Conservation (phyloP, 2,888 invertebrate genomes). For the Sisyra terminalis region DNA sequence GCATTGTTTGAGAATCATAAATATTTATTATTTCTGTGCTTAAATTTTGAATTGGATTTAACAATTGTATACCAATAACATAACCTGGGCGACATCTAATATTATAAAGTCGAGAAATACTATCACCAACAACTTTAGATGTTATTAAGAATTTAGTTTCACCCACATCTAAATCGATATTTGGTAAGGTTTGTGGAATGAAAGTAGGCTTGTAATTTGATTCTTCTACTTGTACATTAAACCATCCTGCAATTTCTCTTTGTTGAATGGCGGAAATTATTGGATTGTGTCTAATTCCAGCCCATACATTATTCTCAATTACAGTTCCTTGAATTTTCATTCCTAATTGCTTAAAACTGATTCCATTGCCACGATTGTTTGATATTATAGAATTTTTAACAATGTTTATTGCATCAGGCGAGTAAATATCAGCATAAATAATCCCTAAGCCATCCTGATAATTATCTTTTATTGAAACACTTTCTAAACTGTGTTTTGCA, state of each 20-base stretch:
- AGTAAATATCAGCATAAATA: constrained; percentile 85
- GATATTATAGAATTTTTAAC: constrained; percentile 73
- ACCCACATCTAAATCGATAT: constrained; percentile 48
- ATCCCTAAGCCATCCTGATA: constrained; percentile 87
- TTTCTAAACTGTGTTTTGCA: constrained; percentile 66
- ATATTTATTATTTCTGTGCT: constrained; percentile 72
- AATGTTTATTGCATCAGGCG: constrained; percentile 63
- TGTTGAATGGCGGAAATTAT: constrained; percentile 69
- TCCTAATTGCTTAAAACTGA: constrained; percentile 79
- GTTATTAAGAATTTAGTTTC: constrained; percentile 71
- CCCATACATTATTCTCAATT: constrained; percentile 67
- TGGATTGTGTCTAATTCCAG: constrained; percentile 88
- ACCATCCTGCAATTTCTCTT: constrained; percentile 87
- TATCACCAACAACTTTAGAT: constrained; percentile 40
- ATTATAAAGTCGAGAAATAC: constrained; percentile 37
- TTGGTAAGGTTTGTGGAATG: constrained; percentile 46
- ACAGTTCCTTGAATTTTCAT: constrained; percentile 58
- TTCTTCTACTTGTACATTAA: constrained; percentile 48
- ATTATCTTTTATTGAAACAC: constrained; percentile 66
- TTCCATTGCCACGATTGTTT: constrained; percentile 73
- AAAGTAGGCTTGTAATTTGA: constrained; percentile 59
- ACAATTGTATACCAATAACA: constrained; percentile 73
- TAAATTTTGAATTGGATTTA: constrained; percentile 79
- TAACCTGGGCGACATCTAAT: constrained; percentile 64
- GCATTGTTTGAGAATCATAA: constrained; percentile 55